These are phyloP conservation scores for Pecten maximus DNA, from an alignment of 2,888 invertebrate genomes.

Conservation along the genomic window DNA sequence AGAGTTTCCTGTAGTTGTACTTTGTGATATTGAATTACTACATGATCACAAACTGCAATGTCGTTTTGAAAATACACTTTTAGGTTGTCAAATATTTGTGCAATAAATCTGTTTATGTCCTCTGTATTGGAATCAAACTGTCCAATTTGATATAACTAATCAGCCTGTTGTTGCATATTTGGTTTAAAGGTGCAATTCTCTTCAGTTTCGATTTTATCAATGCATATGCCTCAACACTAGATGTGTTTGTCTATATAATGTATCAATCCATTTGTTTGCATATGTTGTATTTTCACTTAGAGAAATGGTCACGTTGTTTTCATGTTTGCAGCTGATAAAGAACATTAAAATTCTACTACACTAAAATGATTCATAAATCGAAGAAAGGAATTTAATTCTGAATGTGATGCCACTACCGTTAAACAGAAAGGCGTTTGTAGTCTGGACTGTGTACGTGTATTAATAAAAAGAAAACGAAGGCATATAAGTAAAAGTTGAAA, in stretches of 20 bases:
- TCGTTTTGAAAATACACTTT: not conserved
- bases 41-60: not conserved
- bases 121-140: not conserved
- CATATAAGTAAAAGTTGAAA: not conserved
- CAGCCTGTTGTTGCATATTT: not conserved
- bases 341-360: not conserved
- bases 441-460: not conserved
- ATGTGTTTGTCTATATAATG: not conserved
- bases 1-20: not conserved
- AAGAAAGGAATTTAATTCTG: not conserved
- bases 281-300: not conserved
- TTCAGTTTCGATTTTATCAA: not conserved
- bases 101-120: not conserved
- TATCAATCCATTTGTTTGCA: not conserved
- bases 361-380: not conserved
- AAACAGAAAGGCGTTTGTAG: not conserved
- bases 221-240: not conserved
- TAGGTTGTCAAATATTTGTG: not conserved
- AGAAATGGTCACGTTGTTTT: not conserved
- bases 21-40: not conserved
- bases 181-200: slow-evolving; percentile 16
- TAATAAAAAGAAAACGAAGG: not conserved
- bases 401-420: not conserved
- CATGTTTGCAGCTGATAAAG: not conserved
- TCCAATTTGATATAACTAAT: not conserved